These are phyloP conservation scores for Rhegmatorhina hoffmannsi DNA, from an alignment of 2,113 vertebrate species.

Conservation along the genomic window DNA sequence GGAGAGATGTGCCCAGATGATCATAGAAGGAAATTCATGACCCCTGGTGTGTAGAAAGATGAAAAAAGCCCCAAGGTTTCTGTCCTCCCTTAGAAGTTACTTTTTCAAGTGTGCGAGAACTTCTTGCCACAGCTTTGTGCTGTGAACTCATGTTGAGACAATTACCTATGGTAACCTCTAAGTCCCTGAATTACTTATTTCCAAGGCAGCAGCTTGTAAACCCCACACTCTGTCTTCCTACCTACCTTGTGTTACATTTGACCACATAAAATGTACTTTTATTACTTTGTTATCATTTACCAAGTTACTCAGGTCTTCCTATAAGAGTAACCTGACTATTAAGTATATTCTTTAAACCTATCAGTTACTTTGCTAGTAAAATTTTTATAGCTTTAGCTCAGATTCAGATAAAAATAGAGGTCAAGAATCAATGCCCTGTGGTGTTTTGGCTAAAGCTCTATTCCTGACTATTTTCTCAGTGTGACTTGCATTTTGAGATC, in stretches of 20 bases:
- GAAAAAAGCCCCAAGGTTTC: neutral
- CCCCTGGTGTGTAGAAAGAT: neutral
- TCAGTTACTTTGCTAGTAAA: neutral
- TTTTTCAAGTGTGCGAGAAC: neutral
- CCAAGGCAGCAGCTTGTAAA: neutral
- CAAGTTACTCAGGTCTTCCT: neutral
- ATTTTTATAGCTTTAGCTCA: neutral
- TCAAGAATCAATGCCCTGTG: neutral
- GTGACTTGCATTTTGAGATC: neutral
- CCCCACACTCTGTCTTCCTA: neutral
- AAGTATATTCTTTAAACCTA: neutral
- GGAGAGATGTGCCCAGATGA: neutral
- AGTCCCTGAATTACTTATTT: constrained; percentile 4
- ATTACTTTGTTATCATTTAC: neutral
- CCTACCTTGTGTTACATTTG: neutral
- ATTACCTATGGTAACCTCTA: neutral
- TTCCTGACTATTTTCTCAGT: neutral
- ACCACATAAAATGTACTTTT: neutral
- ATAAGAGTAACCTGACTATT: neutral
- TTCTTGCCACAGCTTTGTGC: neutral
- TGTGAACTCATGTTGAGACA: neutral
- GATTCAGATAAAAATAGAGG: neutral
- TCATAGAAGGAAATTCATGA: constrained; percentile 18
- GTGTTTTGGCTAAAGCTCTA: neutral
- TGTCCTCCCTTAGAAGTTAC: neutral